Conservation (phyloP, 2,113 vertebrate genomes). For the Montifringilla adamsi region DNA sequence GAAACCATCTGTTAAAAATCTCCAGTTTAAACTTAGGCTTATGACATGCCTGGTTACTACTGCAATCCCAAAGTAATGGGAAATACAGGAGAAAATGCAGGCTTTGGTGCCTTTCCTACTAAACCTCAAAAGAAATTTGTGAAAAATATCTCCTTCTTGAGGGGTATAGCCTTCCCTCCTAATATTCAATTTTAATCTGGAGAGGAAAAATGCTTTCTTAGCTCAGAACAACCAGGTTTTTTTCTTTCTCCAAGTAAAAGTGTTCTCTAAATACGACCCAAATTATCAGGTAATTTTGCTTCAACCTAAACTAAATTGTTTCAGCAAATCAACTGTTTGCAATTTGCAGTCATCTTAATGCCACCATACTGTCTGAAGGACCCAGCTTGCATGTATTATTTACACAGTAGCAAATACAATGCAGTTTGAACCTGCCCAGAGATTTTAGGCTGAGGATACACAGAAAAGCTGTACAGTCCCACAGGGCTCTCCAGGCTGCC, state of each 20-base stretch:
- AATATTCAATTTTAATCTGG: not conserved
- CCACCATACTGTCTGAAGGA: not conserved
- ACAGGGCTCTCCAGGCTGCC: not conserved
- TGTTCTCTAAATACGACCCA: not conserved
- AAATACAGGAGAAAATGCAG: not conserved
- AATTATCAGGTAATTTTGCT: not conserved
- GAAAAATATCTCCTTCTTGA: not conserved
- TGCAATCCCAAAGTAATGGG: not conserved
- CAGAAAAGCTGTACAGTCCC: not conserved
- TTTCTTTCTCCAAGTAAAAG: not conserved
- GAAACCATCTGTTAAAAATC: conserved; percentile 39
- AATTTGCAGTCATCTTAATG: not conserved
- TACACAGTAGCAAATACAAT: not conserved
- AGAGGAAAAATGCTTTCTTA: not conserved
- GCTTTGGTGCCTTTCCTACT: not conserved
- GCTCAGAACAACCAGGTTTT: not conserved
- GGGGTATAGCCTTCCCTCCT: not conserved
- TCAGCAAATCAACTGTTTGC: not conserved
- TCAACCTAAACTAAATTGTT: not conserved
- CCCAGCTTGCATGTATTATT: fast-evolving
- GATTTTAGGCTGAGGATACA: not conserved
- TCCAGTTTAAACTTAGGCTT: not conserved
- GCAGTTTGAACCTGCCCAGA: not conserved
- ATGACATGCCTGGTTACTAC: not conserved
- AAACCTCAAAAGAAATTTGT: not conserved